Evolutionary conservation across 1,140 invertebrate species (phyloP), one percentile per base, ranked within the genome.

Genomic region (Zophobas atratus): DNA sequence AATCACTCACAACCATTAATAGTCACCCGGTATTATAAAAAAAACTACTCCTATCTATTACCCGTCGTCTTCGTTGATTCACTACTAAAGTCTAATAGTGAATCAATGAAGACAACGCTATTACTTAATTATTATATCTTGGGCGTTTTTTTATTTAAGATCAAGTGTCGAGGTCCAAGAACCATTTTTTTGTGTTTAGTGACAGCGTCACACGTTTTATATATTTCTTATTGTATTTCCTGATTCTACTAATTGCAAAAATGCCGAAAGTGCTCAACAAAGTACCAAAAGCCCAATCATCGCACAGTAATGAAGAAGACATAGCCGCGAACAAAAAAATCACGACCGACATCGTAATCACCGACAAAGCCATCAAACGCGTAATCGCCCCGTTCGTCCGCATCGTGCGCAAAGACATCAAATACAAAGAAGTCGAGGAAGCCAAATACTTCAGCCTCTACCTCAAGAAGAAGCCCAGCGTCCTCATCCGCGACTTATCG

Each of bases 381-480:
- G 87, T 89, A 1, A 87, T 89, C 57, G 88, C 88, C 0, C 88
- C 88, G 0, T 89, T 88, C 77, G 87, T 88, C 0, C 85, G 88
- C 53, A 87, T 88, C 20, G 84, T 87, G 6, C 87, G 87, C 71
- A 85, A 85, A 2, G 84, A 84, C 8, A 3, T 34, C n/a, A 71
- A 74, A 53, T 43, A 51, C 1, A 43, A 79, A 51, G 35, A 75
- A 32, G 46, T 56, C 6, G 63, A 75, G 32, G 79, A 81, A 55
- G 49, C 55, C 39, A 76, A 79, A 39, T 55, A 80, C 34, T 81
- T 81, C 70, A 80, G 67, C 48, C 77, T 80, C 36, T 83, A 77
- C 70, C 34, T 82, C 2, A 76, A 81, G n/a, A 81, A 77, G 41
- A 81, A 79, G 49, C 80, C 82, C 0, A 83, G 79, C 73, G 53